Evolutionary conservation across 1,140 invertebrate genomes (phyloP), one percentile per base, ranked within the genome.

Genomic region (Drosophila gunungcola): DNA sequence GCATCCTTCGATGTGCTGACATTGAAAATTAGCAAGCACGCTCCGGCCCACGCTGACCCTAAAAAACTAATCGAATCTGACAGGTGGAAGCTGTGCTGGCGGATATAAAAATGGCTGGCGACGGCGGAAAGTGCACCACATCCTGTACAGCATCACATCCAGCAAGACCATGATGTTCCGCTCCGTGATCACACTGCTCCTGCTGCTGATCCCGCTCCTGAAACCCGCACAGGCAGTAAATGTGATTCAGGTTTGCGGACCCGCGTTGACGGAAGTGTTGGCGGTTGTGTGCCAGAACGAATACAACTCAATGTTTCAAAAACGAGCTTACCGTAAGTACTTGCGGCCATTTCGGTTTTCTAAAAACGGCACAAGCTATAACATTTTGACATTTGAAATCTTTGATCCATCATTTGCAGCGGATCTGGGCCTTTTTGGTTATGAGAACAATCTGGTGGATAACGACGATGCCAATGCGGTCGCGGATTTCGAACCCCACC

Each of bases 351-450:
- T 11, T 42, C 16, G 11, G 7, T 16, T 6, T n/a, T 32, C 16
- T 42, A 3, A 2, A 11, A 51, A 51, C 48, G 27, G 3, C 27
- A 34, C 27, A 3, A 34, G 7, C 16, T 21, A 21, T 10, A 32
- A 4, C 36, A 10, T 9, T 32, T 16, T 32, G 10, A 10, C 16
- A 25, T 7, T 52, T 25, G 43, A 21, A 21, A 21, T 21, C 16
- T 38, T 10, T 2, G 2, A 5, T 3, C 25, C 5, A n/a, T 32
- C 12, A 49, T 56, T 74, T 53, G 39, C 77, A 84, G 80, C 68
- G 62, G 62, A 79, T 39, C 42, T 73, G 62, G 58, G 79, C 34
- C 42, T 85, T 27, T 77, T 85, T 21, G 80, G 85, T 69, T 84
- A 85, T 45, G 80, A 68, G 65, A 77, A 83, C 7, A 57, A 72